Conservation (phyloP, 2,113 vertebrate species). For the Rhombomys opimus region DNA sequence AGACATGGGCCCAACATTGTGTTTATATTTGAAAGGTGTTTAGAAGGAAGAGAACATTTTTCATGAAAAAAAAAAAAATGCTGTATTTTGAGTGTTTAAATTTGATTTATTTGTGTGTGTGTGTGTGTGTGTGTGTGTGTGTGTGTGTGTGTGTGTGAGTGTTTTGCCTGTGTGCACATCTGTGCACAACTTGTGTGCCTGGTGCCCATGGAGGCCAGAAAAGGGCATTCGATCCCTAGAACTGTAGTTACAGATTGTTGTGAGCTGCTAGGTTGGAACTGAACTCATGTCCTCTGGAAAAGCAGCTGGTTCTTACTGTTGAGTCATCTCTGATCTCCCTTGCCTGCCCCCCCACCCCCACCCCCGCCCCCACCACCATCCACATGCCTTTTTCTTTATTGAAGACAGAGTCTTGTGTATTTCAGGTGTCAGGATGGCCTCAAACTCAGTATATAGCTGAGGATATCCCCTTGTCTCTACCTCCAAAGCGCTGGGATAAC, state of each 20-base stretch:
- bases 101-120: not conserved
- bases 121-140: not conserved
- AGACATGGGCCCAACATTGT: not conserved
- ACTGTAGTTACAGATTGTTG: not conserved
- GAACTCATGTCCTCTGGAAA: not conserved
- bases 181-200: not conserved
- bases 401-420: not conserved
- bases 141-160: not conserved
- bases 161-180: not conserved
- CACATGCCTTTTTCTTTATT: no score
- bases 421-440: not conserved
- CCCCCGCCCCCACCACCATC: not conserved
- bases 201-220: not conserved
- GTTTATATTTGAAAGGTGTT: not conserved
- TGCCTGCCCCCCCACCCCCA: not conserved
- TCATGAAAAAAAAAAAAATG: not conserved
- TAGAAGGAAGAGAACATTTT: not conserved
- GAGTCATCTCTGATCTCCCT: not conserved
- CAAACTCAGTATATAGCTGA: not conserved
- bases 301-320: not conserved
- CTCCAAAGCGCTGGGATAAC: not conserved
- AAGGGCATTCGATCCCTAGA: not conserved
- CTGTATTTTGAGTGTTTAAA: not conserved
- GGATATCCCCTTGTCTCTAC: not conserved
- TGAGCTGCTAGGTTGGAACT: not conserved